A percentile compares a stretch with the other conserved stretches of the same genome.
Conservation (phyloP, 2,113 vertebrate species). For the Pedetes capensis region DNA sequence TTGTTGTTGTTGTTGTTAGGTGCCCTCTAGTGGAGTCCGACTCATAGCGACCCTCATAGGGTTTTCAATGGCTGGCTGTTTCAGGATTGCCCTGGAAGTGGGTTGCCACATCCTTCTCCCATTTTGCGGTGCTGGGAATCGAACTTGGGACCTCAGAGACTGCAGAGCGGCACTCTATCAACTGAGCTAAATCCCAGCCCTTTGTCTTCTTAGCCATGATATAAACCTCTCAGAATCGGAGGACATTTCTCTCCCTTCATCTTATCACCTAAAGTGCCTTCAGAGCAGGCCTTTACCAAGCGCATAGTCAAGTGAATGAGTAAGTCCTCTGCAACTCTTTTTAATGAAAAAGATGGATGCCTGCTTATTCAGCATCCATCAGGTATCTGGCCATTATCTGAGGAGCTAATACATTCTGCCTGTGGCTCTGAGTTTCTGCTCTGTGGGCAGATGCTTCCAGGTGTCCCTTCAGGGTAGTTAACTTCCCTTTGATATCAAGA, state of each 20-base stretch:
- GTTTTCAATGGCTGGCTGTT: too few species aligned
- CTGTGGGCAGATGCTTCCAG: neutral
- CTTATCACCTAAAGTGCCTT: neutral
- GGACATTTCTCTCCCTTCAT: neutral
- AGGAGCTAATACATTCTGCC: neutral
- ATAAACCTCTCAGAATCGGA: neutral
- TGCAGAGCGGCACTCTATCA: too few species aligned
- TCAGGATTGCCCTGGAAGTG: too few species aligned
- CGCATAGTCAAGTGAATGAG: neutral
- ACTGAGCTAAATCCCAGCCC: too few species aligned
- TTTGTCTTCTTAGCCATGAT: too few species aligned
- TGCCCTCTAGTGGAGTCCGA: too few species aligned
- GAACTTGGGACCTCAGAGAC: too few species aligned
- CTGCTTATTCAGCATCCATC: neutral
- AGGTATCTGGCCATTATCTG: neutral
- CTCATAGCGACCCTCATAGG: too few species aligned
- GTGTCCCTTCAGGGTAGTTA: neutral
- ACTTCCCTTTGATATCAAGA: neutral
- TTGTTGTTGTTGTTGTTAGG: too few species aligned
- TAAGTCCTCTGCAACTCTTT: neutral
- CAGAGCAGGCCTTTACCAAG: neutral
- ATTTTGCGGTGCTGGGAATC: too few species aligned
- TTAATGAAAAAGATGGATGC: neutral
- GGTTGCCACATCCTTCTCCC: too few species aligned
- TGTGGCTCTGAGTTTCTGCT: neutral